Percentiles rank a stretch among this genome's conserved stretches.
phyloP scores from a whole-genome alignment of 1,140 invertebrate genomes.

The Drusus annulatus region DNA sequence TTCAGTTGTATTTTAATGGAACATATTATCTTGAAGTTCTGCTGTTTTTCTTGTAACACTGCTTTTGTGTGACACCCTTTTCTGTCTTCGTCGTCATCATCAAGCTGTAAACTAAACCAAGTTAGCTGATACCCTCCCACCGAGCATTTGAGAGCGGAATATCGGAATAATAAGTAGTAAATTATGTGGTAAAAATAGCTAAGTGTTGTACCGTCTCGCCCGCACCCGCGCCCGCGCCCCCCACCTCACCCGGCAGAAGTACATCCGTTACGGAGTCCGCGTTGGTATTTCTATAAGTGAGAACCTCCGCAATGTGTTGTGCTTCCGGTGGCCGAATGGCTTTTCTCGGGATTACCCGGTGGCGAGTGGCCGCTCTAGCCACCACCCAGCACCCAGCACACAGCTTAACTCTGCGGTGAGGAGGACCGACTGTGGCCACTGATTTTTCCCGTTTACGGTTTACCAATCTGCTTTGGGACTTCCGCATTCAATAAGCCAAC shows the following conservation, averaged over 20 bases:
- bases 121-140: background rate
- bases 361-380: background rate
- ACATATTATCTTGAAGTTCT: no score
- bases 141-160: background rate
- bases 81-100: no score
- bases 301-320: constrained; percentile 37
- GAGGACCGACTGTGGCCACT: background rate
- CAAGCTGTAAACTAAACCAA: no score
- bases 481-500: background rate
- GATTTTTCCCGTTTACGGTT: constrained; percentile 24
- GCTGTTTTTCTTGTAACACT: no score
- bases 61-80: no score
- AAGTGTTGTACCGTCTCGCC: background rate
- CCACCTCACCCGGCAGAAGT: background rate
- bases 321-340: constrained; percentile 38
- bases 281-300: constrained; percentile 46
- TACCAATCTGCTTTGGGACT: background rate
- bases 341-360: background rate
- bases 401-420: background rate
- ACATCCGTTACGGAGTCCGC: constrained; percentile 37
- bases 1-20: no score
- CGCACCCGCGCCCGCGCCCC: background rate
- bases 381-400: background rate
- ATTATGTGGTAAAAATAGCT: constrained; percentile 20
- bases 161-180: constrained; percentile 18